phyloP scores from a whole-genome alignment of 2,888 invertebrate species.

The Microctonus brassicae region DNA sequence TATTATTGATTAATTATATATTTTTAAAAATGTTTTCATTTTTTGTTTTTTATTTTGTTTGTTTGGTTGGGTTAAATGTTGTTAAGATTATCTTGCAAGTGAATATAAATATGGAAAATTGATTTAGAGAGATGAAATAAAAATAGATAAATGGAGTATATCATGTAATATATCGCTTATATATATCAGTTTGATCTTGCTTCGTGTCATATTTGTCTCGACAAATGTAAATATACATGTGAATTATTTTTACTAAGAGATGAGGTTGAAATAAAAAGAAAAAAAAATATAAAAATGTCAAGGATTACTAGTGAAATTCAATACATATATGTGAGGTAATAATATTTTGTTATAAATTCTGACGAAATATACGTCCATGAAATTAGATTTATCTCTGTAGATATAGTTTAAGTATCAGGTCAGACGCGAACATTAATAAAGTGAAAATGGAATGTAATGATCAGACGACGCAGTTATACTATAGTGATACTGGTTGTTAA shows the following conservation, averaged over 20 bases:
- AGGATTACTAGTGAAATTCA: background rate
- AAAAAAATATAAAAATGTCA: background rate
- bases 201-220: background rate
- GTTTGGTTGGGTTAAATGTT: too few relatives aligned
- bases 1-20: too few relatives aligned
- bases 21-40: background rate
- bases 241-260: background rate
- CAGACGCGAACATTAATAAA: background rate
- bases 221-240: too few relatives aligned
- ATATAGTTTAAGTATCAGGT: background rate
- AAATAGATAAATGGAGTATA: conserved; percentile 15
- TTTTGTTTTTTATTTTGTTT: background rate
- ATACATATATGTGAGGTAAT: background rate
- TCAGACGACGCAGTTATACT: background rate
- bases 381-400: background rate
- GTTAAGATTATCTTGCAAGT: background rate
- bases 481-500: background rate
- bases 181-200: background rate
- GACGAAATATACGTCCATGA: background rate
- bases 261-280: background rate
- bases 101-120: background rate
- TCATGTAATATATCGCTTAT: conserved; percentile 12
- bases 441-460: background rate
- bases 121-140: conserved; percentile 8
- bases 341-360: background rate